Base-by-base conservation (phyloP, 2,113 vertebrate genomes). In the Verasper variegatus region DNA sequence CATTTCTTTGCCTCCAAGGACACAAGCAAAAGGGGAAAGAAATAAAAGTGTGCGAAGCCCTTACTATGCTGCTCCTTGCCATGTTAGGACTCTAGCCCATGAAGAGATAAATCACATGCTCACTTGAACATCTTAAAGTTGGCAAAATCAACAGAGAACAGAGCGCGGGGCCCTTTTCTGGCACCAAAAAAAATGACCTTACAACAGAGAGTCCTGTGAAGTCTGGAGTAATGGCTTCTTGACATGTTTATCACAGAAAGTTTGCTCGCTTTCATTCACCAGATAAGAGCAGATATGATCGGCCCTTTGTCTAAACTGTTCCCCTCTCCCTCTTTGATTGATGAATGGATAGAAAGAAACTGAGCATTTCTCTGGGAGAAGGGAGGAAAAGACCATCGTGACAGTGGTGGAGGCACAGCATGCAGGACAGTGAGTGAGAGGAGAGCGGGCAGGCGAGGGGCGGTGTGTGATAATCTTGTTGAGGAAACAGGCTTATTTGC, bases 381-480 rank as follows among this genome's bases (percentile, higher is more conserved):
- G 18, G 27, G 79, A 40, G 57, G 58, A 31, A 54, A 24, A n/a
- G 59, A 57, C 8, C 24, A 57, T 65, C 23, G 58, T 75, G 78
- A 69, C 62, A 68, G 71, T 12, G 61, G 24, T 51, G 66, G 74
- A 62, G 61, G 54, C 60, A 21, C 40, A 62, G 75, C 47, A 62
- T 15, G 68, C 58, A 68, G 5, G 11, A 68, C 52, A 68, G 58
- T 23, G 79, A 58, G 60, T 37, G 76, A 86, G 75, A 61, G 80
- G 76, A 89, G 83, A 71, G 80, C 71, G 78, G 45, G 24, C 65
- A 70, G 75, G 68, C 58, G 57, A 84, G 81, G 73, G 74, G 85
- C 74, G n/a, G 64, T 70, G 84, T 89, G 86, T 84, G 85, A 89
- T 90, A 91, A 93, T 93, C 89, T 86, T 76, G 87, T 89, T 80